Percentiles rank a stretch among this genome's conserved stretches.
phyloP scores from a whole-genome alignment of 2,113 vertebrate species.

The Patagioenas fasciata region DNA sequence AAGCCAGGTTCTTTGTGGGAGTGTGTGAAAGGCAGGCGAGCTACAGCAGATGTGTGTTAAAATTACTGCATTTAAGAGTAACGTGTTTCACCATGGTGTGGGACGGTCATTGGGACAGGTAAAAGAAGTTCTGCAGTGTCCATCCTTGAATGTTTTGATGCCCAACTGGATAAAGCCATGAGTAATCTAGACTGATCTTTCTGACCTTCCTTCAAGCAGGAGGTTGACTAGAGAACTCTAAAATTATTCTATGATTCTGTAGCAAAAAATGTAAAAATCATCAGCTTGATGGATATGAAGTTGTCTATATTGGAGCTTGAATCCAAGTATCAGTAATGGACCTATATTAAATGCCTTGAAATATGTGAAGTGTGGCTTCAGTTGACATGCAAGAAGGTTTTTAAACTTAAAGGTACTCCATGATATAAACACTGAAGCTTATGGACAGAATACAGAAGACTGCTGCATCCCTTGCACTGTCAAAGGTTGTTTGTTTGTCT shows the following conservation, averaged over 20 bases:
- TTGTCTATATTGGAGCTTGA: not conserved
- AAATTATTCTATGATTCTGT: not conserved
- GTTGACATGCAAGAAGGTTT: not conserved
- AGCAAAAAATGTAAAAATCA: not conserved
- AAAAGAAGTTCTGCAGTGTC: not conserved
- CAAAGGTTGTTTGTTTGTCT: not conserved
- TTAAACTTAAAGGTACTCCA: not conserved
- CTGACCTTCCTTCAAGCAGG: not conserved
- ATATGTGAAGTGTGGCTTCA: not conserved
- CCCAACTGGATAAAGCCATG: not conserved
- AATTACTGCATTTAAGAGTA: not conserved
- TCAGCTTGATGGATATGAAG: not conserved
- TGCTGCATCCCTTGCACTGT: not conserved
- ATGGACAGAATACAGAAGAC: not conserved
- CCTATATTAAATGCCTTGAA: not conserved
- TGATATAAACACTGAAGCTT: not conserved
- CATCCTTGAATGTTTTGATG: not conserved
- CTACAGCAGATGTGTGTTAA: not conserved
- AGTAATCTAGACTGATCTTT: not conserved
- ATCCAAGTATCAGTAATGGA: not conserved
- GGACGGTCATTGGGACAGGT: not conserved
- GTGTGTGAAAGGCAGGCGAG: not conserved
- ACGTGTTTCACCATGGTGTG: fast-evolving
- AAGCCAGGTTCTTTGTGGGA: not conserved
- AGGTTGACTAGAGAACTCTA: not conserved